A percentile compares a stretch with the other conserved stretches of the same genome.
These are phyloP conservation scores for Aramus guarauna DNA, from an alignment of 2,113 vertebrate species.

Conservation along the genomic window DNA sequence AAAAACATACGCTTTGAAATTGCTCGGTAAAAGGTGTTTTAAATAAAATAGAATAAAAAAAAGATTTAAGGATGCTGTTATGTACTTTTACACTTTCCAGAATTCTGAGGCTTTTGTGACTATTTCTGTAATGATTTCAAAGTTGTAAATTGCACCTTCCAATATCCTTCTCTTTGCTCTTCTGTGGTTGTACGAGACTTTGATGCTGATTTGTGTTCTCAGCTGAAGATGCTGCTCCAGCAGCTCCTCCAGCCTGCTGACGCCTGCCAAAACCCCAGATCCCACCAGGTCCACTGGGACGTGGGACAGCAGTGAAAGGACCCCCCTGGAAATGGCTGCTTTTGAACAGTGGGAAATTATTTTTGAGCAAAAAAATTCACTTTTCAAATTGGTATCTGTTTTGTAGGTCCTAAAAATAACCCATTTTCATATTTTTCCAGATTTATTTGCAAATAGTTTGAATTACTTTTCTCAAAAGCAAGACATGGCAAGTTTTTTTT, in stretches of 20 bases:
- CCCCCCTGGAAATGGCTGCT: rapidly evolving
- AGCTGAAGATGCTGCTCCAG: neutral
- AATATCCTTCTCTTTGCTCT: neutral
- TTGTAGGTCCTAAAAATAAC: neutral
- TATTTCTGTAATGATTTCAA: neutral
- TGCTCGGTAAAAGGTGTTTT: neutral
- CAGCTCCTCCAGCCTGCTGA: neutral
- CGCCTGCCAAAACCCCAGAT: neutral
- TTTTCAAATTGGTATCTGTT: neutral
- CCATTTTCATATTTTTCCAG: neutral
- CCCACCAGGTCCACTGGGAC: neutral
- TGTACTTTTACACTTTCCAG: neutral
- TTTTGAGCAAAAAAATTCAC: neutral
- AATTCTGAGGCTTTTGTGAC: neutral
- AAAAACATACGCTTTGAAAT: neutral
- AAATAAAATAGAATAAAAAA: neutral
- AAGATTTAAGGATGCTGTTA: neutral
- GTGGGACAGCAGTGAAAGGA: neutral
- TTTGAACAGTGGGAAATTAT: neutral
- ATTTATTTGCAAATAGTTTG: neutral
- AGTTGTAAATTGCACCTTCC: neutral
- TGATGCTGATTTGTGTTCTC: neutral
- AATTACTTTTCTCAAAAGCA: neutral
- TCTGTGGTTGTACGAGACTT: neutral
- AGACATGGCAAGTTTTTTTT: neutral